Conservation (phyloP, 2,113 vertebrate species). For the Climacteris rufus region DNA sequence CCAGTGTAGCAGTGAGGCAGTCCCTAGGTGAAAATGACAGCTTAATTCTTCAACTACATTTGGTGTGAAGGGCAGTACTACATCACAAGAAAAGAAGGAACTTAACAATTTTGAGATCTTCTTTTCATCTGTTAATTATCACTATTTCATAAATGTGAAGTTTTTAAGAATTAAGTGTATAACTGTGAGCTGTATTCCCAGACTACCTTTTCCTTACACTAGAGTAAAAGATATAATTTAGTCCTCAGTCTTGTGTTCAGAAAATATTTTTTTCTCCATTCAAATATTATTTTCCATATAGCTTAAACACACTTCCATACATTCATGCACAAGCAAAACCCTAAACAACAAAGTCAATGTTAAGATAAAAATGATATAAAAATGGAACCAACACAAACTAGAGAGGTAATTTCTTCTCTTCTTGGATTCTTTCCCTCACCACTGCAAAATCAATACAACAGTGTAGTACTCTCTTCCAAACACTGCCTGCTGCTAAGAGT, state of each 20-base stretch:
- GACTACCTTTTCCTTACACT: neutral
- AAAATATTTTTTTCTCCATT: neutral
- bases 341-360: neutral
- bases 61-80: neutral
- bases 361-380: neutral
- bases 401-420: neutral
- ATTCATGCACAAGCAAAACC: neutral
- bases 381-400: neutral
- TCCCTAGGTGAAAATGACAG: neutral
- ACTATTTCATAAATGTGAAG: neutral
- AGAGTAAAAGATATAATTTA: neutral
- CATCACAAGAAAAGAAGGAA: neutral
- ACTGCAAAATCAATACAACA: neutral
- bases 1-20: neutral
- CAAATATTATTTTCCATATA: neutral
- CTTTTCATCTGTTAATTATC: neutral
- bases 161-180: neutral
- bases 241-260: neutral
- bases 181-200: neutral
- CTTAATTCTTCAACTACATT: neutral
- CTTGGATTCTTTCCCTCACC: neutral
- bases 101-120: neutral
- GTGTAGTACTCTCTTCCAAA: neutral
- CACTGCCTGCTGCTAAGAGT: neutral
- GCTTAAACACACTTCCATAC: neutral